Evolutionary conservation across 2,888 invertebrate species (phyloP), one percentile per base, ranked within the genome.

Genomic region (Carabus problematicus): DNA sequence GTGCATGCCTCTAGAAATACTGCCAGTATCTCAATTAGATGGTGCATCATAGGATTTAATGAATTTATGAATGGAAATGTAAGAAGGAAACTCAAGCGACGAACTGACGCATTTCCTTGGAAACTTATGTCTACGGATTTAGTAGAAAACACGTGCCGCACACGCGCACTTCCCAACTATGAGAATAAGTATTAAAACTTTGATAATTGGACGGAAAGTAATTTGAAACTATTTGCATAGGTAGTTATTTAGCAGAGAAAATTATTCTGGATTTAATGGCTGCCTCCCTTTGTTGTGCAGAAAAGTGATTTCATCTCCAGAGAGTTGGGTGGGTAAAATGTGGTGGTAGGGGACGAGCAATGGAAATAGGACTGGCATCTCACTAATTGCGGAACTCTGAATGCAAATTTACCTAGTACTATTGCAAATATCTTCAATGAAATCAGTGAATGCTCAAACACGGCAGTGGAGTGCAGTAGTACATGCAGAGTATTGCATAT

Each of bases 181-280:
- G 16, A 59, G 49, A 18, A 66, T 45, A 66, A 59, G 66, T 66
- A 66, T 66, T 66, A 59, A n/a, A 66, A 66, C 66, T 66, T 59
- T 66, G 66, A 66, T 66, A 66, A 66, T 66, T 66, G 66, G 66
- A 66, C 49, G 66, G 49, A 66, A 66, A 66, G 66, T 66, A 66
- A 66, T 66, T 66, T 66, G 66, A 66, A 66, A 66, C 66, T 66
- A 66, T 66, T 66, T 66, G 66, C 66, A 66, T 66, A 66, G 59
- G 66, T 66, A 59, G 66, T 66, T 66, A 66, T 66, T 66, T 66
- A 49, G 59, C 49, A 66, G 59, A 29, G 66, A 47, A 66, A 56
- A 66, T 66, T 66, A 66, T 66, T 59, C 66, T 9, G 58, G 49
- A 66, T 66, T 66, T 66, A 66, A 66, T 59, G 49, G 59, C 40